Evolutionary conservation across 2,797 vertebrate genomes (phyloP).

Genomic region (Leuciscus waleckii): DNA sequence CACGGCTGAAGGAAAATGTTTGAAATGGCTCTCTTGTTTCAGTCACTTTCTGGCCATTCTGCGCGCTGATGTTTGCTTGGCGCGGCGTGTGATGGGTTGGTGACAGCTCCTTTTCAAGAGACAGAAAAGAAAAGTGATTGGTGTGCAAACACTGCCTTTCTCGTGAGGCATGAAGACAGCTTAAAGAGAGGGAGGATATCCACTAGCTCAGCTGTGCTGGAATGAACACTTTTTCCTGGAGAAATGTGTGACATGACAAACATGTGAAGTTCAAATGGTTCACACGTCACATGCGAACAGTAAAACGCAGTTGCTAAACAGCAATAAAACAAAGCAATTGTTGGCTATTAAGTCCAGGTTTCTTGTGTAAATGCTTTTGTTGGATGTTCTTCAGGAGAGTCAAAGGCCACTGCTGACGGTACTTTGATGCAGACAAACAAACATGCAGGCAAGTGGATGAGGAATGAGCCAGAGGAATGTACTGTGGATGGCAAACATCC

Average conservation of each 20-base stretch:
- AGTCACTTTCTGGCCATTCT: not conserved
- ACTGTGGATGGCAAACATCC: conserved; percentile 26
- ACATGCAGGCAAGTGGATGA: conserved; percentile 26
- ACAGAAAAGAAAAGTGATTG: conserved; percentile 48
- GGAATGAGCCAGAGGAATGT: conserved; percentile 27
- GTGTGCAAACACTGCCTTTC: conserved; percentile 44
- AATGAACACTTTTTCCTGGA: conserved; percentile 30
- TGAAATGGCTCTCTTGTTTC: conserved; percentile 19
- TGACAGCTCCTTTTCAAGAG: conserved; percentile 38
- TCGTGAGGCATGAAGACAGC: not conserved
- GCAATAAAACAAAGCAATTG: conserved; percentile 29
- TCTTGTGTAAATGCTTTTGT: conserved; percentile 13
- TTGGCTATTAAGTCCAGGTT: conserved; percentile 19
- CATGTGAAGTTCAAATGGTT: conserved; percentile 27
- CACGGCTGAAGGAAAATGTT: not conserved
- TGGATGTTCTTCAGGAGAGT: not conserved
- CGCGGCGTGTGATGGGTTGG: conserved; percentile 23
- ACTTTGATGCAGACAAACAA: conserved; percentile 27
- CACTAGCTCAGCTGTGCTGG: conserved; percentile 10
- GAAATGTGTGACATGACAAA: conserved; percentile 23
- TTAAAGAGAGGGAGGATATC: conserved; percentile 16
- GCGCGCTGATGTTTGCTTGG: conserved; percentile 37
- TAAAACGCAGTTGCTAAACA: conserved; percentile 18
- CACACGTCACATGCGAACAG: conserved; percentile 17
- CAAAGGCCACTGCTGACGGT: conserved; percentile 2